Base-by-base conservation (phyloP, 53 echinoderm and acorn worm genomes). In the Luidia sarsii region DNA sequence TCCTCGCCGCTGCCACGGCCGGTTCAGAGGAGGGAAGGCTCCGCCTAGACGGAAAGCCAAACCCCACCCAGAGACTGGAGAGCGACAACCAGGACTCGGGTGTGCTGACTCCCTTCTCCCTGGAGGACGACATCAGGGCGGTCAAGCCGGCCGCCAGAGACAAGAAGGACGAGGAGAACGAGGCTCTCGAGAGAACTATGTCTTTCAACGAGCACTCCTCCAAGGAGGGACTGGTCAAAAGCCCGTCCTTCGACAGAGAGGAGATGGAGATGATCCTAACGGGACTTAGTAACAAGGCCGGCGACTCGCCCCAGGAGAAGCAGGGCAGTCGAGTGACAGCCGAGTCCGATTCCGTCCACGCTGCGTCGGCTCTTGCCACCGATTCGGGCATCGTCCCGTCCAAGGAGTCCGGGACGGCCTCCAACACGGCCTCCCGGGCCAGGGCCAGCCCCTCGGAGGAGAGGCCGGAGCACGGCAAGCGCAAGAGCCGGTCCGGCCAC, bases 221-320 rank as follows among this genome's bases (percentile, higher is more conserved):
- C n/a, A 81, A 53, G 37, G 72, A 56, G 46, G 35, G 45, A 46
- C 87, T 74, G 28, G 54, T 55, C 0, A 72, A 54, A 37, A 31
- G 24, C 37, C 55, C 72, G 3, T 81, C 90, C 24, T 74, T 86
- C 51, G 90, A 90, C 69, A 86, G 90, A 64, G 82, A 86, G 67
- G 90, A 85, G 52, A 90, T 90, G 90, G 90, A 90, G 45, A 83
- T 79, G 14, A 88, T 88, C 51, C 55, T 88, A 10, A 70, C 61
- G 14, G 83, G 68, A 41, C 29, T 70, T 19, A n/a, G n/a, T n/a
- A 36, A 72, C 20, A 32, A 36, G 50, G 1, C 35, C 34, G 67
- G 50, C 18, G 82, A 28, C 21, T 8, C 38, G 10, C 65, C 15
- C 15, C n/a, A n/a, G n/a, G 67, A 67, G 38, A 55, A 41, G 22